Percentiles rank a stretch among this genome's conserved stretches.
Conservation (phyloP, 2,797 vertebrate species). For the Columba guinea region DNA sequence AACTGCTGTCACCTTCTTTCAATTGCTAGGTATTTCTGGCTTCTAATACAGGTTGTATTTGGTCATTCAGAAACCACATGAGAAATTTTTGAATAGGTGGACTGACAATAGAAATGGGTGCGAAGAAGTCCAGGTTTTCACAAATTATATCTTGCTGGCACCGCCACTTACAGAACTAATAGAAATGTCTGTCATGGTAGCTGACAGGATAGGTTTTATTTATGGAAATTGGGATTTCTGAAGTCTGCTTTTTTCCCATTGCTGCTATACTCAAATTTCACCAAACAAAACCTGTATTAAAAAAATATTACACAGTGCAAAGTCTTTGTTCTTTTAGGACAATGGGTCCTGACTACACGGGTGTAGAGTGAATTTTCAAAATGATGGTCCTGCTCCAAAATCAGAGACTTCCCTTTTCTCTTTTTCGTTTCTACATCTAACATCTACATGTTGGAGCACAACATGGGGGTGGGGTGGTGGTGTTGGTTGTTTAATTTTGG, state of each 20-base stretch:
- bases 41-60: not conserved
- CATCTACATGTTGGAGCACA: not conserved
- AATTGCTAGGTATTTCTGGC: not conserved
- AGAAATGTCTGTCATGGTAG: constrained; percentile 29
- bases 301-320: not conserved
- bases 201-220: not conserved
- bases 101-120: not conserved
- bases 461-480: not conserved
- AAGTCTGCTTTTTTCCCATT: not conserved
- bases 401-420: not conserved
- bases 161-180: not conserved
- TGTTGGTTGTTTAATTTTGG: not conserved
- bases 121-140: not conserved
- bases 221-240: not conserved
- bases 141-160: not conserved
- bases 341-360: not conserved
- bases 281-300: not conserved
- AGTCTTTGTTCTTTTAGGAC: not conserved
- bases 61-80: not conserved
- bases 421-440: not conserved
- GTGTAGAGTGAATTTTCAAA: not conserved
- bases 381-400: not conserved
- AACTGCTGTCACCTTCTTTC: not conserved
- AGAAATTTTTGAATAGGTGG: not conserved
- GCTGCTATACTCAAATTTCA: not conserved